A percentile compares a stretch with the other conserved stretches of the same genome.
Conservation (phyloP, 2,888 invertebrate genomes). For the Phengaris arion region DNA sequence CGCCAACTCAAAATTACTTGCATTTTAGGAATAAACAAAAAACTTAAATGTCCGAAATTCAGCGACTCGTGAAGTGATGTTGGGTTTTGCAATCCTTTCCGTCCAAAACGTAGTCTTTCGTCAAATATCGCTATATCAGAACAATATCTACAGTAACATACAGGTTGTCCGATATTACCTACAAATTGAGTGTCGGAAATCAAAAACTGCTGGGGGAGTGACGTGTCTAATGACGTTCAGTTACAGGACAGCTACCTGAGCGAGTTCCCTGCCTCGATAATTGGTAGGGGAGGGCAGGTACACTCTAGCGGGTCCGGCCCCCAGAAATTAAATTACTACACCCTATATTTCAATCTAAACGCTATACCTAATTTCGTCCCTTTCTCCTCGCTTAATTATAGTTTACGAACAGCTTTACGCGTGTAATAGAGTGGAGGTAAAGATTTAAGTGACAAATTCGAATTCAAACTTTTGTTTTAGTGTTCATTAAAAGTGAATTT, state of each 20-base stretch:
- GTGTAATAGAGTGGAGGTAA: slow-evolving; percentile 44
- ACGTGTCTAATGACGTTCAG: neutral
- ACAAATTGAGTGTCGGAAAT: slow-evolving; percentile 44
- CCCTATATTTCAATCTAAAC: slow-evolving; percentile 72
- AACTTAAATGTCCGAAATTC: too few species aligned
- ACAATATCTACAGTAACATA: neutral
- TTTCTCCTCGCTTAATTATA: slow-evolving; percentile 31
- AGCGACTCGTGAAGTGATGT: too few species aligned
- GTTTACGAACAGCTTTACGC: slow-evolving; percentile 56
- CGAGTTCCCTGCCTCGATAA: slow-evolving; percentile 44
- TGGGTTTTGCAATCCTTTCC: too few species aligned
- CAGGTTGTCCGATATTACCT: slow-evolving; percentile 43
- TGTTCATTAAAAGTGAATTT: slow-evolving; percentile 8
- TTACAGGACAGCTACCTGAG: slow-evolving; percentile 35
- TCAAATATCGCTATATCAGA: too few species aligned
- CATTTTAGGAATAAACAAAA: too few species aligned
- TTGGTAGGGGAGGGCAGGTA: slow-evolving; percentile 44
- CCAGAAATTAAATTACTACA: slow-evolving; percentile 68
- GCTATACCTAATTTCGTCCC: slow-evolving; percentile 60
- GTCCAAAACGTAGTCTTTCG: too few species aligned
- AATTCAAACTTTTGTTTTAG: slow-evolving; percentile 17
- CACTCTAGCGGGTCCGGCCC: slow-evolving; percentile 58
- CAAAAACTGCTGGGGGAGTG: slow-evolving; percentile 19
- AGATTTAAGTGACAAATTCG: slow-evolving; percentile 26
- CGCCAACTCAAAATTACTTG: too few species aligned